A percentile compares a stretch with the other conserved stretches of the same genome.
These are phyloP conservation scores for Micoletzkya japonica DNA, from an alignment of 2,888 invertebrate genomes.

Conservation along the genomic window DNA sequence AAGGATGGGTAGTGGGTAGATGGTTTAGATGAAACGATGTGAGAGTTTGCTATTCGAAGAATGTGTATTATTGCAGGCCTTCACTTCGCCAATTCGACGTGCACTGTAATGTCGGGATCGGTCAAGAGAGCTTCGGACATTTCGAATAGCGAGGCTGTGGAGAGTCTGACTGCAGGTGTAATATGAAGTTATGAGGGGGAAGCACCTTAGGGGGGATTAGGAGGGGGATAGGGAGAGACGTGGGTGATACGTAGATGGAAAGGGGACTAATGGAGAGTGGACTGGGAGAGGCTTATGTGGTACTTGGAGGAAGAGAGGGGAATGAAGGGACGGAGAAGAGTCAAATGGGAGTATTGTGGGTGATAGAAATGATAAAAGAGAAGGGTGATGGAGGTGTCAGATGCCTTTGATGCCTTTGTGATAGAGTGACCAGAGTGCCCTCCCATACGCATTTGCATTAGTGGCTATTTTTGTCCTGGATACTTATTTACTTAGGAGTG, in stretches of 20 bases:
- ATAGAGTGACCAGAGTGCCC: too few species aligned
- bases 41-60: neutral
- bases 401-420: too few species aligned
- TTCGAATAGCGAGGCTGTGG: constrained; percentile 45
- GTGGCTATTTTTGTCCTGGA: neutral
- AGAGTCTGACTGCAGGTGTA: constrained; percentile 46
- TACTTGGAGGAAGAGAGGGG: neutral
- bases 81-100: constrained; percentile 62
- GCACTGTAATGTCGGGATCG: constrained; percentile 61
- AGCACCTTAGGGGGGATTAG: too few species aligned
- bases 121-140: constrained; percentile 41
- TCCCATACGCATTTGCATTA: too few species aligned
- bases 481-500: neutral
- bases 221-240: too few species aligned
- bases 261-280: too few species aligned
- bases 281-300: neutral
- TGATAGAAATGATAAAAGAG: too few species aligned
- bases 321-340: too few species aligned
- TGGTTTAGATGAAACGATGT: neutral
- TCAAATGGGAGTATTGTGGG: too few species aligned
- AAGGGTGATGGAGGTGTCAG: too few species aligned
- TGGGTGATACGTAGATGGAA: too few species aligned
- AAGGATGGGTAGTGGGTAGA: neutral
- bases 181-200: too few species aligned
- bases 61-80: constrained; percentile 41